These are phyloP conservation scores for Cosmopolites sordidus DNA, from an alignment of 2,888 invertebrate genomes.

Conservation along the genomic window DNA sequence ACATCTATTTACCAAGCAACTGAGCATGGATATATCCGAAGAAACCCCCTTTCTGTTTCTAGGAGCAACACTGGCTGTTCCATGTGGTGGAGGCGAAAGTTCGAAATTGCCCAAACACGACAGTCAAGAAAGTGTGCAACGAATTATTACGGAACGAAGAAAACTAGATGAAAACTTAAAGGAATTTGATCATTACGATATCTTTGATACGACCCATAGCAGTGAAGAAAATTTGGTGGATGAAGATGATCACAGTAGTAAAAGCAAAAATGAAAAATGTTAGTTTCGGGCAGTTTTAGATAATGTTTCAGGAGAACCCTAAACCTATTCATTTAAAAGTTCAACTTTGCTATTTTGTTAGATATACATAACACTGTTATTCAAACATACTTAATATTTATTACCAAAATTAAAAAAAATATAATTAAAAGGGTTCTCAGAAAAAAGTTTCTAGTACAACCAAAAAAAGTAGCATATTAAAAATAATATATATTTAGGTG, in stretches of 20 bases:
- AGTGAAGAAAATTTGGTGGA: slow-evolving; percentile 38
- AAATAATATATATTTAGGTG: slow-evolving; percentile 7
- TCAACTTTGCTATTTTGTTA: too few species aligned
- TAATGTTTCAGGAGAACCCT: not conserved
- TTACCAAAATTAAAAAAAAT: too few species aligned
- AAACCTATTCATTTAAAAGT: too few species aligned
- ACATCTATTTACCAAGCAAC: slow-evolving; percentile 54
- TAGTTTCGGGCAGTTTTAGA: not conserved
- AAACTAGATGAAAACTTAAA: slow-evolving; percentile 53
- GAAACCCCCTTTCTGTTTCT: slow-evolving; percentile 50
- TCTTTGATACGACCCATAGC: slow-evolving; percentile 42
- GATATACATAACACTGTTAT: too few species aligned
- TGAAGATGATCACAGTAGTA: slow-evolving; percentile 10
- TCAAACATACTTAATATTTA: too few species aligned
- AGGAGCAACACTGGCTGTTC: slow-evolving; percentile 15
- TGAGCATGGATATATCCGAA: slow-evolving; percentile 54
- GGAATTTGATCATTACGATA: slow-evolving; percentile 43
- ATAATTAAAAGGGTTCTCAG: too few species aligned
- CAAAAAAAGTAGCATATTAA: too few species aligned
- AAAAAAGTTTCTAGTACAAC: too few species aligned
- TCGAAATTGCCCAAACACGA: slow-evolving; percentile 40
- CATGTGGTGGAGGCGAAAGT: slow-evolving; percentile 7
- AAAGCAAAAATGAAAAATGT: not conserved
- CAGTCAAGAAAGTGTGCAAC: slow-evolving; percentile 55
- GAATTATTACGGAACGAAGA: slow-evolving; percentile 59